Evolutionary conservation across 1,140 invertebrate species (phyloP), one percentile per base, ranked within the genome.

Genomic region (Asobara japonica): DNA sequence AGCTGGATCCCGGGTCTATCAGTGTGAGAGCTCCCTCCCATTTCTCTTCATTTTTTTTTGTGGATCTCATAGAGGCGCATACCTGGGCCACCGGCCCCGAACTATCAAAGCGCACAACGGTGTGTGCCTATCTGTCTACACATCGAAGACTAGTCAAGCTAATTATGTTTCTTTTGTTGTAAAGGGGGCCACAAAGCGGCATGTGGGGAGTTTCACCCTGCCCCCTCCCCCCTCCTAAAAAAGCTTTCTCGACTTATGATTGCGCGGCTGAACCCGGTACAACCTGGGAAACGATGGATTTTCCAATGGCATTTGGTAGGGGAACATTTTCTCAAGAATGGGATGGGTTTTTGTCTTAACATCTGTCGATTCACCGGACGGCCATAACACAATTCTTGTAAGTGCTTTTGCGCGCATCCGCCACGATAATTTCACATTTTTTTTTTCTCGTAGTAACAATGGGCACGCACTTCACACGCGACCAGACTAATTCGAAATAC

Each of bases 131-230:
- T 62, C 60, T 62, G 60, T 62, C 60, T 62, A 62, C 60, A 62
- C 60, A 62, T 62, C 60, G 29, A n/a, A n/a, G 11, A 13, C 60
- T 62, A 62, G 60, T 62, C 60, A 62, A 62, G 27, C 60, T 62
- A 62, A 62, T 62, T 62, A 62, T 62, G 31, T 62, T 62, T 62
- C 29, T 62, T 62, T 62, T 62, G 25, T 62, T 62, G 60, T 29
- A 22, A n/a, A 41, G 16, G 25, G n/a, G 56, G 56, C 45, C 45
- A 61, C 8, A 27, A 60, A 25, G 41, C 60, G 18, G 8, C 60
- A 62, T 62, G 60, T 62, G 60, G 60, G 29, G 27, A 62, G n/a
- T 13, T 18, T 2, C 29, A n/a, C 16, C 16, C 16, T 51, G 3
- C n/a, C 2, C n/a, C n/a, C 45, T 51, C 22, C 22, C 51, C 51